Evolutionary conservation across 30 jellyfish, hydroid and myxozoan genomes (phyloP), one percentile per base, ranked within the genome.

Genomic region (Chrysaora quinquecirrha): DNA sequence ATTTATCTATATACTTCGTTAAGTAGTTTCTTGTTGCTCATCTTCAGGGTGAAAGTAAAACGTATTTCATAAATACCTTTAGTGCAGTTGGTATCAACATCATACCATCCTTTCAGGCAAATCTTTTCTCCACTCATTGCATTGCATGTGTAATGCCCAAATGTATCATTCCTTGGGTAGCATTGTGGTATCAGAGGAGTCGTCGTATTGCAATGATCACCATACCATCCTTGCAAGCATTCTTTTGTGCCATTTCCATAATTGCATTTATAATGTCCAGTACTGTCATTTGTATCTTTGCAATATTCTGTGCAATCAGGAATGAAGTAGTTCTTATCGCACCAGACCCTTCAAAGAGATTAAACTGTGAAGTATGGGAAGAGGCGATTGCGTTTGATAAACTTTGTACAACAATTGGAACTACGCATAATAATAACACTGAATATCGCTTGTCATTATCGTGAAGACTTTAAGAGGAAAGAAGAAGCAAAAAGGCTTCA

Each of bases 91-190:
- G 68, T 38, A 2, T 73, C 32, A 29, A 66, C 84, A 70, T 71
- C 65, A 20, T 25, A 22, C 96, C 96, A 87, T 18, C 96, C 96
- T 10, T 82, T 70, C 14, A 87, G 85, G 31, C 96, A 87, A 4
- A 27, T 22, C 47, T 87, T 87, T 48, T 32, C 77, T 6, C 92
- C 96, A 2, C 56, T 63, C 27, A 46, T 70, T 50, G 58, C 23
- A 24, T 78, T 64, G 48, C 96, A 87, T 25, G 43, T 77, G 46
- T 25, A 87, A 64, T 87, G 96, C 1, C 96, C 96, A 14, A 48
- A 14, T 2, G 73, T 33, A 70, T 87, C 92, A 56, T 87, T 67
- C 23, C 85, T 60, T 56, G 88, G 85, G 1, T 56, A 27, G 48
- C 96, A 87, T 23, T 61, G 18, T 1, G 30, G 85, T n/a, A 58